Evolutionary conservation across 2,888 invertebrate species (phyloP).

Genomic region (Lasioglossum morio): DNA sequence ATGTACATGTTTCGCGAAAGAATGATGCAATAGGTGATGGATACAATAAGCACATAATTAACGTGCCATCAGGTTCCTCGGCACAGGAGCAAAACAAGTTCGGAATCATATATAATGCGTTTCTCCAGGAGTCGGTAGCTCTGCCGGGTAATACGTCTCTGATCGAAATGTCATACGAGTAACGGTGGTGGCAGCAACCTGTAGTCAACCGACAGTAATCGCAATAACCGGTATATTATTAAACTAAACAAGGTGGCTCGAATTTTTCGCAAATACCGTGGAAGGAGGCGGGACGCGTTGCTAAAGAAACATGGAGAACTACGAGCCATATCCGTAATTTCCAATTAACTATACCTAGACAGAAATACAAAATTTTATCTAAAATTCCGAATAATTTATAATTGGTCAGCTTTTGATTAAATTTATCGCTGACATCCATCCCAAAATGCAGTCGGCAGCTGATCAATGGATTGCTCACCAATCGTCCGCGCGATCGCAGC

Average conservation of each 20-base stretch:
- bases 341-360: neutral
- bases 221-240: slow-evolving; percentile 15
- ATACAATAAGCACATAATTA: no score
- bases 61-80: no score
- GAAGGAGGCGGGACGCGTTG: neutral
- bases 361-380: neutral
- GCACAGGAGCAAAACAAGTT: no score
- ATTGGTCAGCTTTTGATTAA: no score
- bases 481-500: neutral
- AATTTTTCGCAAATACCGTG: neutral
- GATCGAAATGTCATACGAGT: slow-evolving; percentile 7
- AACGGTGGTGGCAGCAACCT: neutral
- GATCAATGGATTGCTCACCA: neutral
- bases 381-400: no score
- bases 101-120: neutral
- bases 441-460: neutral
- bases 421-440: no score
- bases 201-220: neutral
- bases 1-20: no score
- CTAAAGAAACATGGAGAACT: neutral
- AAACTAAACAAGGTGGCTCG: slow-evolving; percentile 10
- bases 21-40: no score
- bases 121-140: neutral
- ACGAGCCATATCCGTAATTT: neutral
- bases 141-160: neutral